Percentiles rank a stretch among this genome's conserved stretches.
These are phyloP conservation scores for Pygoscelis antarcticus DNA, from an alignment of 2,113 vertebrate genomes.

Conservation along the genomic window DNA sequence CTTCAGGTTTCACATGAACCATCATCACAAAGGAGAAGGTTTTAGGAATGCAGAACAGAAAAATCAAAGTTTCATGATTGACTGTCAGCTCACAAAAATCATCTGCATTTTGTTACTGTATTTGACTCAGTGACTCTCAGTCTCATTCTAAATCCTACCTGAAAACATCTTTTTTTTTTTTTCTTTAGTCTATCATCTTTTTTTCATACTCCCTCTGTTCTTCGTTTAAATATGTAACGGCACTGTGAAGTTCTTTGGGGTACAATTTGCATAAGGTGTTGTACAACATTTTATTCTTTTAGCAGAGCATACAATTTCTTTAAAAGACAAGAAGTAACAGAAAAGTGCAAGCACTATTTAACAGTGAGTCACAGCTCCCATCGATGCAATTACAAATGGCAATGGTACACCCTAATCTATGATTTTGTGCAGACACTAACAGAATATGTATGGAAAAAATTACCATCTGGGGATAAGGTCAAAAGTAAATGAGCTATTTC, in stretches of 20 bases:
- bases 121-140: background rate
- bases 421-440: background rate
- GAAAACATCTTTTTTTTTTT: background rate
- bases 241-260: background rate
- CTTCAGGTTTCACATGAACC: background rate
- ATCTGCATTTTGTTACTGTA: background rate
- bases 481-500: slow-evolving; percentile 60
- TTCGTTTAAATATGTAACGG: background rate
- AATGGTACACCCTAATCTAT: background rate
- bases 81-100: background rate
- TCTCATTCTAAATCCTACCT: background rate
- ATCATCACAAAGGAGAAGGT: background rate
- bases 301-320: background rate
- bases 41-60: background rate
- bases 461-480: slow-evolving; percentile 57
- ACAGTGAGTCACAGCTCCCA: background rate
- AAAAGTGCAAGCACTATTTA: background rate
- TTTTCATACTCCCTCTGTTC: background rate
- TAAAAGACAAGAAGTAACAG: background rate
- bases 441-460: slow-evolving; percentile 27
- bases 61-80: background rate
- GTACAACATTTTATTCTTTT: background rate
- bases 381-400: background rate
- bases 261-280: background rate
- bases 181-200: background rate